phyloP scores from a whole-genome alignment of 2,113 vertebrate species.

The Erinaceus europaeus region DNA sequence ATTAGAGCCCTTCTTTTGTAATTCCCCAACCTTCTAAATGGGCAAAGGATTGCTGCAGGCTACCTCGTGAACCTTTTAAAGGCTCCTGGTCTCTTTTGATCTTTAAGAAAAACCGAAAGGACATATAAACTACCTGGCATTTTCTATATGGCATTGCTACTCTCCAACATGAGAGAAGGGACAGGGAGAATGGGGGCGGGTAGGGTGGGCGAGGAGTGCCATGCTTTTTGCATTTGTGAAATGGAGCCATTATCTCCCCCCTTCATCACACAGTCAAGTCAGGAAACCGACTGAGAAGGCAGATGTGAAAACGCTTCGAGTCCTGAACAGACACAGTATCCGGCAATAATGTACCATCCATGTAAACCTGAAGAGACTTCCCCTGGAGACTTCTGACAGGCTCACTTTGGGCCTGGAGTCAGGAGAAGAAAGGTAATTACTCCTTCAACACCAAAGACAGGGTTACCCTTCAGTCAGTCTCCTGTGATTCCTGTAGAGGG shows the following conservation, averaged over 20 bases:
- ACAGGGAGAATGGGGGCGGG: not conserved
- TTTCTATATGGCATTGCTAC: not conserved
- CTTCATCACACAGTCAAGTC: not conserved
- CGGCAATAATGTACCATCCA: constrained; percentile 42
- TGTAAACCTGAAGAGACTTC: constrained; percentile 51
- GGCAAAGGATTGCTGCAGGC: constrained; percentile 67
- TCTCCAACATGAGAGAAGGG: not conserved
- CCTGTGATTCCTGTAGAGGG: constrained; percentile 20
- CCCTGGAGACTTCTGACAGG: constrained; percentile 58
- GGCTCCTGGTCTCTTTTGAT: constrained; percentile 61
- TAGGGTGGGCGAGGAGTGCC: not conserved
- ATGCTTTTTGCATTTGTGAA: constrained; percentile 16
- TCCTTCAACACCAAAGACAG: constrained; percentile 56
- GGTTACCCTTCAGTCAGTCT: constrained; percentile 66
- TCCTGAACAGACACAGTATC: constrained; percentile 41
- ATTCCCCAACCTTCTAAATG: constrained; percentile 60
- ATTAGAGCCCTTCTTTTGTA: constrained; percentile 75
- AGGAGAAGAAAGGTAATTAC: constrained; percentile 59
- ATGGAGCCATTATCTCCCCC: not conserved
- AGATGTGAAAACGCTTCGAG: constrained; percentile 36
- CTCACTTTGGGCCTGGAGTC: constrained; percentile 44
- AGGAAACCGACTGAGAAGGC: constrained; percentile 37
- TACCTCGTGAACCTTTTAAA: constrained; percentile 70
- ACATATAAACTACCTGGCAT: constrained; percentile 39
- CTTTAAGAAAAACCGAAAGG: not conserved